These are phyloP conservation scores for Sminthurinus aureus DNA, from an alignment of 2,888 invertebrate species.

Conservation along the genomic window DNA sequence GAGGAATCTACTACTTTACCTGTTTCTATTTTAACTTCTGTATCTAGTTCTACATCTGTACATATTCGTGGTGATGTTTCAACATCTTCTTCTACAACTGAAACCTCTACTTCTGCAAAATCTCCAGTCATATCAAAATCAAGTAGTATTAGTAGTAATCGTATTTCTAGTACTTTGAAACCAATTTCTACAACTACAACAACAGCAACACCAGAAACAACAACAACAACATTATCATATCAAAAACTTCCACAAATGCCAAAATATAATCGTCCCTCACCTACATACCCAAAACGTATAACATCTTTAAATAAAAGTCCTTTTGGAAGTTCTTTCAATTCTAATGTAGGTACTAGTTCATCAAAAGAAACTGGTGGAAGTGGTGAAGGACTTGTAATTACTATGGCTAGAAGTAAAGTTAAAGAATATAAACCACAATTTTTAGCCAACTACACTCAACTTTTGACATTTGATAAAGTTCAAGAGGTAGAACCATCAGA, in stretches of 20 bases:
- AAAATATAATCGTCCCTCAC: slow-evolving; percentile 46
- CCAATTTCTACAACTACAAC: slow-evolving; percentile 27
- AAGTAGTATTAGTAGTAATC: no score
- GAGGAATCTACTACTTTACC: neutral
- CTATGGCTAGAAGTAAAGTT: slow-evolving; percentile 56
- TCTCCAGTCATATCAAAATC: slow-evolving; percentile 10
- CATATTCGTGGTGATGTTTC: slow-evolving; percentile 19
- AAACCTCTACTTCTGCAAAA: slow-evolving; percentile 23
- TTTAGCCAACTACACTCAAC: slow-evolving; percentile 53
- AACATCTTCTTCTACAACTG: slow-evolving; percentile 36
- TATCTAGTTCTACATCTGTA: slow-evolving; percentile 51
- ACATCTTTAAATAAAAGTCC: slow-evolving; percentile 30
- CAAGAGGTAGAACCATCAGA: slow-evolving; percentile 18
- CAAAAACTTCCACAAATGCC: slow-evolving; percentile 56
- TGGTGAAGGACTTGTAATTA: slow-evolving; percentile 55
- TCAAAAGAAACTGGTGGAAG: slow-evolving; percentile 42
- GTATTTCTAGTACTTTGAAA: neutral
- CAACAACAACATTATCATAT: slow-evolving; percentile 33
- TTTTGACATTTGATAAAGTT: slow-evolving; percentile 58
- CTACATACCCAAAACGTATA: slow-evolving; percentile 44
- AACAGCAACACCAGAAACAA: slow-evolving; percentile 14
- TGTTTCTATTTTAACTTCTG: slow-evolving; percentile 47
- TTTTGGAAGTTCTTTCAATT: slow-evolving; percentile 21
- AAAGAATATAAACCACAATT: slow-evolving; percentile 59
- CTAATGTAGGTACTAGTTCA: slow-evolving; percentile 15